Percentiles rank a stretch among this genome's conserved stretches.
These are phyloP conservation scores for Achroia grisella DNA, from an alignment of 1,140 invertebrate genomes.

Conservation along the genomic window DNA sequence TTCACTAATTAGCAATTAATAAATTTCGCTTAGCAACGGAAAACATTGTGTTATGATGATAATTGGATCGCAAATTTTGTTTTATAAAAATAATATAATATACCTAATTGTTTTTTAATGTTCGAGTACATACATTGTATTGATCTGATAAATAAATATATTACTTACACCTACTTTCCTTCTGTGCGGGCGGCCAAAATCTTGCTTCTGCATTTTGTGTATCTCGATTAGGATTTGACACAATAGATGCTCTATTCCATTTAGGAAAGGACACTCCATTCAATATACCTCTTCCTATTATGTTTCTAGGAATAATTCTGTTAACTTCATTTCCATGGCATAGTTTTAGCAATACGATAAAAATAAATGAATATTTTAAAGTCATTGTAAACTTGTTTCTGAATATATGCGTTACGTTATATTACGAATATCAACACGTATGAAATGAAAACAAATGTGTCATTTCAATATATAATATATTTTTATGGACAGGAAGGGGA, in stretches of 20 bases:
- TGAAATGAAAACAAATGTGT: slow-evolving; percentile 19
- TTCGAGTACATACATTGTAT: too few species aligned
- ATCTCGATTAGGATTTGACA: slow-evolving; percentile 10
- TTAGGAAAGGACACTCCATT: slow-evolving; percentile 10
- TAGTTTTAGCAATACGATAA: slow-evolving; percentile 14
- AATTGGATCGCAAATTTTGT: too few species aligned
- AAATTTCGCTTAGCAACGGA: too few species aligned
- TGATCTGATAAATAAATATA: too few species aligned
- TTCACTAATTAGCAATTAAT: too few species aligned
- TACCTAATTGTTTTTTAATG: too few species aligned
- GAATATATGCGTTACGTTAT: not conserved
- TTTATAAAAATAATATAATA: too few species aligned
- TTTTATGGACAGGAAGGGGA: slow-evolving; percentile 34
- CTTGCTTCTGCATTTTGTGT: slow-evolving; percentile 22
- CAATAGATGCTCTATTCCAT: slow-evolving; percentile 11
- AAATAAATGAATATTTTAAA: slow-evolving; percentile 13
- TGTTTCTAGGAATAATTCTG: slow-evolving; percentile 4
- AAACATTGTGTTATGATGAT: too few species aligned
- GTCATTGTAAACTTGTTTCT: slow-evolving; percentile 13
- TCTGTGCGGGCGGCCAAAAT: slow-evolving; percentile 46
- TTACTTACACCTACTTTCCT: slow-evolving; percentile 57
- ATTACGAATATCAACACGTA: slow-evolving; percentile 11
- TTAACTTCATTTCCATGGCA: slow-evolving; percentile 17
- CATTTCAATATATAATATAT: slow-evolving; percentile 43
- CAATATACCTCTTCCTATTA: slow-evolving; percentile 6